These are phyloP conservation scores for Danionella cerebrum DNA, from an alignment of 2,113 vertebrate genomes.

Conservation along the genomic window DNA sequence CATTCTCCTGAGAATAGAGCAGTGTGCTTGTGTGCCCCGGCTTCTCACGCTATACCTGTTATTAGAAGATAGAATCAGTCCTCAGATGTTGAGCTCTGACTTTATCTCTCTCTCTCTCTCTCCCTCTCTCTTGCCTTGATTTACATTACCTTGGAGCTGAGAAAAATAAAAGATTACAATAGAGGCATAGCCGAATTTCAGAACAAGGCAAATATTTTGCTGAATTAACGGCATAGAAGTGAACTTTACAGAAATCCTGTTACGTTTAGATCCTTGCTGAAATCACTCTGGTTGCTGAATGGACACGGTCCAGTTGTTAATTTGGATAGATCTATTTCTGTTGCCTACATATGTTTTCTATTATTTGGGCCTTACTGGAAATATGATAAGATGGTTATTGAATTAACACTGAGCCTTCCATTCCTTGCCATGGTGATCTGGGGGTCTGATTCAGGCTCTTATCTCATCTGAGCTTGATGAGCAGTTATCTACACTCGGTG, in stretches of 20 bases:
- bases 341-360: not conserved
- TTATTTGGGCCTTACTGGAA: not conserved
- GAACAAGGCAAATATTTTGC: not conserved
- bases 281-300: not conserved
- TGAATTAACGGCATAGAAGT: not conserved
- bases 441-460: not conserved
- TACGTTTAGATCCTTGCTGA: too few relatives aligned
- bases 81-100: conserved; percentile 8
- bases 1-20: conserved; percentile 26
- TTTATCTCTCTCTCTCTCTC: conserved; percentile 21
- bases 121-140: not conserved
- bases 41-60: conserved; percentile 31
- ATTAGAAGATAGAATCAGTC: conserved; percentile 26
- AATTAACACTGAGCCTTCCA: not conserved
- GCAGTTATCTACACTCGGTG: not conserved
- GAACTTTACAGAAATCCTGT: not conserved
- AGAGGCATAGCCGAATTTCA: not conserved
- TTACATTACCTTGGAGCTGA: too few relatives aligned
- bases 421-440: not conserved
- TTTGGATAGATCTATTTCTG: not conserved
- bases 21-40: conserved; percentile 21
- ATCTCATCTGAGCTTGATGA: conserved; percentile 1
- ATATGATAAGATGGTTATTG: not conserved
- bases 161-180: not conserved
- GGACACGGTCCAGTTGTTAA: not conserved